Percentiles rank a stretch among this genome's conserved stretches.
Evolutionary conservation across 2,113 vertebrate species (phyloP).

Genomic region (Euleptes europaea): DNA sequence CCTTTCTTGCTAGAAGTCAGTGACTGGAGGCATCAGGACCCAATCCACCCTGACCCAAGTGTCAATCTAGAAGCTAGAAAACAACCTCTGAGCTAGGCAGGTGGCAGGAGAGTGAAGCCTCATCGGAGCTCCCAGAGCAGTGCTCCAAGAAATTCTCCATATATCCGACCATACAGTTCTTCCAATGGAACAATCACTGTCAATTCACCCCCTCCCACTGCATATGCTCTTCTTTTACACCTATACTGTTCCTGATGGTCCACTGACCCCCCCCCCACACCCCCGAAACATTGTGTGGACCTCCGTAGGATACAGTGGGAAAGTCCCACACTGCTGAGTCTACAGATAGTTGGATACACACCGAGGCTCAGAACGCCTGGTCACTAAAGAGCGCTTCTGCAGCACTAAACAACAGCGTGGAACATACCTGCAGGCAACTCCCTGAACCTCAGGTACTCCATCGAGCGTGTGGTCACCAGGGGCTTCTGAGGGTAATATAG

Average conservation of each 20-base stretch:
- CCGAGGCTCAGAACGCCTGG: too few relatives aligned
- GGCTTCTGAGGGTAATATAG: conserved; percentile 98
- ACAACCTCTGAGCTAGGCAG: not conserved
- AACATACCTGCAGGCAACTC: conserved; percentile 92
- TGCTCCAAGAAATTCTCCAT: not conserved
- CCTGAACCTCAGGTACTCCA: conserved; percentile 97
- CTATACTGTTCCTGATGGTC: too few relatives aligned
- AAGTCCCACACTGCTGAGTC: too few relatives aligned
- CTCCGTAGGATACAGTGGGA: too few relatives aligned
- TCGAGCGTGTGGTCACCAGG: conserved; percentile 94
- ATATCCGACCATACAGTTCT: too few relatives aligned
- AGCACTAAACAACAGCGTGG: not conserved
- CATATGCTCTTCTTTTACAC: too few relatives aligned
- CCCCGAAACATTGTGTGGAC: too few relatives aligned
- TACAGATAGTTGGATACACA: too few relatives aligned
- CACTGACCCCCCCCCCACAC: too few relatives aligned
- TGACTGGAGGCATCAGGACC: not conserved
- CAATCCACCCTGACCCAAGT: too few relatives aligned
- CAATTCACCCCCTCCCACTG: too few relatives aligned
- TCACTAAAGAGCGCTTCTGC: not conserved
- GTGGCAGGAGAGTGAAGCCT: accelerated
- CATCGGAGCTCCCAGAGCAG: not conserved
- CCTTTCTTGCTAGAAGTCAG: not conserved
- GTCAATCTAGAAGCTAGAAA: not conserved
- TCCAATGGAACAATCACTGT: too few relatives aligned